Percentiles rank a stretch among this genome's conserved stretches.
These are phyloP conservation scores for Stenoptilia bipunctidactyla DNA, from an alignment of 2,888 invertebrate genomes.

Conservation along the genomic window DNA sequence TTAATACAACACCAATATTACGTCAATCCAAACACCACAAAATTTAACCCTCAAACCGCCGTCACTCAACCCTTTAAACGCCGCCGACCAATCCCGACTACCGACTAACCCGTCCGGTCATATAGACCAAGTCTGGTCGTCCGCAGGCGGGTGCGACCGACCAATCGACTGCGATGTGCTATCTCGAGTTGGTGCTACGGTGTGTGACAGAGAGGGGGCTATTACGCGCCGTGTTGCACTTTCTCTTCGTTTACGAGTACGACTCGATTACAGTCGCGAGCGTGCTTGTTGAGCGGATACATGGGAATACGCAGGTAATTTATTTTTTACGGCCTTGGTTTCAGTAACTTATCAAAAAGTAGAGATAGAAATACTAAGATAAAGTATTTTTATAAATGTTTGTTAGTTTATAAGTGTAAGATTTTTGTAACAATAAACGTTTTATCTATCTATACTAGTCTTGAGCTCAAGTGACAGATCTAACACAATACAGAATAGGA, in stretches of 20 bases:
- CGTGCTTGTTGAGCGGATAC: slow-evolving; percentile 84
- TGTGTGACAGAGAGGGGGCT: slow-evolving; percentile 89
- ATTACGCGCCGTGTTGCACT: slow-evolving; percentile 84
- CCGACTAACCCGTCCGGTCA: slow-evolving; percentile 1
- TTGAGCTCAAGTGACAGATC: too few species aligned
- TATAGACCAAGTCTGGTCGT: slow-evolving; percentile 52
- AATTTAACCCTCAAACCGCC: slow-evolving; percentile 2
- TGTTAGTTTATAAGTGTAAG: too few species aligned
- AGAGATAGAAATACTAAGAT: too few species aligned
- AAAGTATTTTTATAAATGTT: too few species aligned
- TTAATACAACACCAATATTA: too few species aligned
- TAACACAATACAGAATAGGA: too few species aligned
- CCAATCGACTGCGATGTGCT: slow-evolving; percentile 92
- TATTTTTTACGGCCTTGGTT: too few species aligned
- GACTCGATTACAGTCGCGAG: slow-evolving; percentile 88
- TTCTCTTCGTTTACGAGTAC: slow-evolving; percentile 85
- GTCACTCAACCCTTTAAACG: slow-evolving; percentile 9
- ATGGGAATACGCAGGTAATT: slow-evolving; percentile 77
- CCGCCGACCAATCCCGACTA: not conserved
- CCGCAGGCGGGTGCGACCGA: slow-evolving; percentile 89
- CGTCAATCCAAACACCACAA: too few species aligned
- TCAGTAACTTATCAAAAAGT: too few species aligned
- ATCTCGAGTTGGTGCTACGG: slow-evolving; percentile 90
- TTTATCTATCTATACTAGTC: too few species aligned
- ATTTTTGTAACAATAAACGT: too few species aligned